phyloP scores from a whole-genome alignment of 2,797 vertebrate species.

The Pyrocephalus nanus region DNA sequence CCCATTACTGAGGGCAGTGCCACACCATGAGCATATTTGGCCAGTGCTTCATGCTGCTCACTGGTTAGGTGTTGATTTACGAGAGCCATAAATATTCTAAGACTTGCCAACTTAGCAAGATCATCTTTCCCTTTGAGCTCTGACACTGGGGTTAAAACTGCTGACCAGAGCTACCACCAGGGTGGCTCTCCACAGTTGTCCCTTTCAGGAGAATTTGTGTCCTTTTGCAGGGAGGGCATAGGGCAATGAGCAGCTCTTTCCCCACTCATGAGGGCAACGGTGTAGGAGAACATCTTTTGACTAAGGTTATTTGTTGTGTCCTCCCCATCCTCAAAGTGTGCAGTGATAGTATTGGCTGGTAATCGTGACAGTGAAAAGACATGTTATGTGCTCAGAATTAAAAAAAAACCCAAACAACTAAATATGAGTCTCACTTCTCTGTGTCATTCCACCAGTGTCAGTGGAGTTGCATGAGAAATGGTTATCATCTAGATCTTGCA shows the following conservation, averaged over 20 bases:
- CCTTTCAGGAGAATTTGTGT: not conserved
- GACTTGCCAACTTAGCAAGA: not conserved
- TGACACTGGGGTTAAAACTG: not conserved
- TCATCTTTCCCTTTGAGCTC: slow-evolving; percentile 6
- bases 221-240: not conserved
- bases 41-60: not conserved
- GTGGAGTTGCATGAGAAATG: not conserved
- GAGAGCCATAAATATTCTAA: slow-evolving; percentile 3
- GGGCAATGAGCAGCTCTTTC: not conserved
- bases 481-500: not conserved
- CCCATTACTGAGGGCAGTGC: not conserved
- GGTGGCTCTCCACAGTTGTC: not conserved
- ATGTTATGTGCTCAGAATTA: not conserved
- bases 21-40: slow-evolving; percentile 5
- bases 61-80: slow-evolving; percentile 19
- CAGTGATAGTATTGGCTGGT: not conserved
- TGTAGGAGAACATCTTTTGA: not conserved
- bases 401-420: not conserved
- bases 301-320: not conserved
- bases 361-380: not conserved
- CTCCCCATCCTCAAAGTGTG: not conserved
- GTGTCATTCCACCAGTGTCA: not conserved
- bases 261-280: not conserved
- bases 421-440: not conserved
- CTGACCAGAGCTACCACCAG: not conserved